phyloP scores from a whole-genome alignment of 2,888 invertebrate species.

The Coelinius sp. region DNA sequence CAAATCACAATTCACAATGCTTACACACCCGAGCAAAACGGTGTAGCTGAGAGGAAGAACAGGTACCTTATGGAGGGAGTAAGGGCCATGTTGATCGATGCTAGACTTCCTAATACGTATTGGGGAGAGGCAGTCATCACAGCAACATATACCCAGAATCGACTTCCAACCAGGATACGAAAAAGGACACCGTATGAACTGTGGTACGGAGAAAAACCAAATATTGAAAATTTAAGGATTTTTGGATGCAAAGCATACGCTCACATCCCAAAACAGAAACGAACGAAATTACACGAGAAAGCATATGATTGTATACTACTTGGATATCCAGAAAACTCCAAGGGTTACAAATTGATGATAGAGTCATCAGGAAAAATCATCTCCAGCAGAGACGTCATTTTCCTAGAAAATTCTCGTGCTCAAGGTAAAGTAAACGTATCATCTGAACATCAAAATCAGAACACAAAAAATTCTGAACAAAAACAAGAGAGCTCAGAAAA shows the following conservation, averaged over 20 bases:
- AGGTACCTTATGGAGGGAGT: conserved; percentile 51
- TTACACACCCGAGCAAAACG: conserved; percentile 51
- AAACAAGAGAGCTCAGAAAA: background rate
- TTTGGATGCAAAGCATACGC: conserved; percentile 29
- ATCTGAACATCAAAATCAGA: background rate
- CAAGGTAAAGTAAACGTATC: background rate
- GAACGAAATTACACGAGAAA: conserved; percentile 31
- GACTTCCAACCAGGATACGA: conserved; percentile 34
- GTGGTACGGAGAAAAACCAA: conserved; percentile 25
- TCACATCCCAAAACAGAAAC: conserved; percentile 28
- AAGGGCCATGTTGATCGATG: conserved; percentile 52
- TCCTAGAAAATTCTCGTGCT: background rate
- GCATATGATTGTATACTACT: too few species aligned
- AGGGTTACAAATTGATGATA: background rate
- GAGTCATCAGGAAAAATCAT: background rate
- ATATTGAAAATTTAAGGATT: conserved; percentile 19
- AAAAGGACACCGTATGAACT: conserved; percentile 15
- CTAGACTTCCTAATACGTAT: conserved; percentile 47
- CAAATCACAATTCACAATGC: conserved; percentile 21
- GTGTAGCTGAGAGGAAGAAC: conserved; percentile 51
- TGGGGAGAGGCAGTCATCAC: conserved; percentile 57
- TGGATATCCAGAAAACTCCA: conserved; percentile 8
- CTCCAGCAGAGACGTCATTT: background rate
- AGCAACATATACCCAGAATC: conserved; percentile 51
- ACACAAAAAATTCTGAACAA: background rate